These are phyloP conservation scores for Fukomys damarensis DNA, from an alignment of 2,113 vertebrate genomes.

Conservation along the genomic window DNA sequence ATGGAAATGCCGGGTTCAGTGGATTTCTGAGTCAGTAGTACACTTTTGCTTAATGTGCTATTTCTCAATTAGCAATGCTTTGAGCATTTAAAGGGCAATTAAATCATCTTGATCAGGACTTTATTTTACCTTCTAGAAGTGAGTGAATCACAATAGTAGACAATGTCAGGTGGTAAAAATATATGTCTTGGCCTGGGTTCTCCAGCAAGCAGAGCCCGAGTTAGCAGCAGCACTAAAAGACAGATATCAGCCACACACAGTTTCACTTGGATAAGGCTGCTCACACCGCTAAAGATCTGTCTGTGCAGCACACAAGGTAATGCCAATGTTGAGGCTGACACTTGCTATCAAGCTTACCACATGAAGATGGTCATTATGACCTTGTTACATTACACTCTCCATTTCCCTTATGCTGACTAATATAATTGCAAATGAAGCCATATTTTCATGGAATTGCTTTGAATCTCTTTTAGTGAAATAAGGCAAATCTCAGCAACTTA, in stretches of 20 bases:
- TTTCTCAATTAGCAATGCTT: neutral
- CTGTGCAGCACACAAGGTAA: neutral
- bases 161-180: neutral
- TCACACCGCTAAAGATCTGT: neutral
- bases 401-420: slow-evolving; percentile 73
- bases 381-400: slow-evolving; percentile 72
- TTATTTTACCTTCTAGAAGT: neutral
- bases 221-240: neutral
- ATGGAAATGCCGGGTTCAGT: neutral
- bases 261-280: neutral
- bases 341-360: slow-evolving; percentile 2
- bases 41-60: neutral
- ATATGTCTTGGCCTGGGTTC: neutral
- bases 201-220: neutral
- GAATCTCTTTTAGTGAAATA: slow-evolving; percentile 76
- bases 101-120: neutral
- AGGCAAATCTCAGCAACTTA: slow-evolving; percentile 70
- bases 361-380: slow-evolving; percentile 70
- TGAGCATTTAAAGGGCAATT: neutral
- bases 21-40: neutral
- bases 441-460: slow-evolving; percentile 73
- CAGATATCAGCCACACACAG: neutral
- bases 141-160: neutral
- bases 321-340: neutral
- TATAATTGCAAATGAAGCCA: slow-evolving; percentile 78